Conservation (phyloP, 2,888 invertebrate species). For the Ennomos quercinarius region DNA sequence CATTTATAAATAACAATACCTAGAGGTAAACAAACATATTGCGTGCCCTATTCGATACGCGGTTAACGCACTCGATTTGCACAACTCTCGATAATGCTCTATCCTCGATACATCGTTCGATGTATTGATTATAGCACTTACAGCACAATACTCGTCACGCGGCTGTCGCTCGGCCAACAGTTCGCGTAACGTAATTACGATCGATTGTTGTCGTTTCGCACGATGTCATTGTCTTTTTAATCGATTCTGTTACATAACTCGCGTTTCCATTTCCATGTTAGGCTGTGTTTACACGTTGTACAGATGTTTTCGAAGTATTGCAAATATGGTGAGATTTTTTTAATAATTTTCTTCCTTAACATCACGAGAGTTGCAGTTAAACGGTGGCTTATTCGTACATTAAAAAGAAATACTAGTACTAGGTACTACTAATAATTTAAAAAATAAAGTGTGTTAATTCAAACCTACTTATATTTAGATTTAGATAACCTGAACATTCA, state of each 20-base stretch:
- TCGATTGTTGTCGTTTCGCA: constrained; percentile 50
- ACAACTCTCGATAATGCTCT: constrained; percentile 7
- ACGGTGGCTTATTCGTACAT: too few relatives aligned
- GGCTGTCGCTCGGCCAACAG: constrained; percentile 26
- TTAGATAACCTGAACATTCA: too few relatives aligned
- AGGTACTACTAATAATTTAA: too few relatives aligned
- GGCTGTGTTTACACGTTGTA: constrained; percentile 13
- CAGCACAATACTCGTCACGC: constrained; percentile 45
- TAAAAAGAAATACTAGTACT: too few relatives aligned
- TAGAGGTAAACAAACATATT: too few relatives aligned
- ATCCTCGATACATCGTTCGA: constrained; percentile 39
- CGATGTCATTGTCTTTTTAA: constrained; percentile 55
- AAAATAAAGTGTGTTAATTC: too few relatives aligned
- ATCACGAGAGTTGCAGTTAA: too few relatives aligned
- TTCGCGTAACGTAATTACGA: constrained; percentile 42
- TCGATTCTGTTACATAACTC: constrained; percentile 48
- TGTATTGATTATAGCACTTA: constrained; percentile 38
- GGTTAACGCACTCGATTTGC: constrained; percentile 20
- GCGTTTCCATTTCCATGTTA: constrained; percentile 27
- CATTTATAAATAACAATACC: too few relatives aligned
- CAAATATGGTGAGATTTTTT: too few relatives aligned
- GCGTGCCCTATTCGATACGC: constrained; percentile 5
- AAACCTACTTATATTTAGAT: too few relatives aligned
- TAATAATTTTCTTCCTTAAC: too few relatives aligned
- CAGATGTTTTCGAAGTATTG: too few relatives aligned